Evolutionary conservation across 2,888 invertebrate species (phyloP), one percentile per base, ranked within the genome.

Genomic region (Pseudococcus viburni): DNA sequence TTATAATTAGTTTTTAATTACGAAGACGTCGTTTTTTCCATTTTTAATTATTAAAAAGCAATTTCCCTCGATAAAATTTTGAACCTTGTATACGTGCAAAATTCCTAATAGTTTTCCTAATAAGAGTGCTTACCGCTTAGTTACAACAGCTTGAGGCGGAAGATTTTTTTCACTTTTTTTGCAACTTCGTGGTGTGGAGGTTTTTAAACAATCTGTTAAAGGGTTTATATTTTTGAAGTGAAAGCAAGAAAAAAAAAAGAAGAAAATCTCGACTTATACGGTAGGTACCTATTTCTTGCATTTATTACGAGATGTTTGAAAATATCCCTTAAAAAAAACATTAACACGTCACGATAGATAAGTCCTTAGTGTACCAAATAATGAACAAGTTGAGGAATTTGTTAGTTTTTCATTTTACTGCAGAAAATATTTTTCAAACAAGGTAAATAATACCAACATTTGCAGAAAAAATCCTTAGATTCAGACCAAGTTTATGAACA

Each of bases 21-120:
- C 39, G 33, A 73, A 73, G 73, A 73, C 33, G 73, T 73, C 0
- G 17, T 73, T 73, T 73, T 42, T 73, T 68, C 68, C 26, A 26
- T 73, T 73, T 73, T 73, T 73, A 73, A 73, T 73, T 73, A 73
- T 73, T 73, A 73, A 73, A 73, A 73, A 73, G 73, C n/a, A 26
- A 73, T 73, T 68, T 73, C 33, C 73, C 33, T 73, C 11, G 73
- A 73, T 73, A 33, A 33, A 73, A 73, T 73, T 73, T 73, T 33
- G 33, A 73, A 33, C 33, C 33, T 17, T 33, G 73, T 26, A 33
- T 33, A 73, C 73, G 73, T 73, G 73, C 73, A 17, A 73, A 33
- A 73, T 73, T 73, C 26, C 73, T 73, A 73, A 26, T 73, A 33
- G 73, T 73, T 73, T 73, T 33, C 17, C 33, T 17, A 73, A 64